Percentiles rank a stretch among this genome's conserved stretches.
Conservation (phyloP, 2,888 invertebrate species). For the Conchocele bisecta region DNA sequence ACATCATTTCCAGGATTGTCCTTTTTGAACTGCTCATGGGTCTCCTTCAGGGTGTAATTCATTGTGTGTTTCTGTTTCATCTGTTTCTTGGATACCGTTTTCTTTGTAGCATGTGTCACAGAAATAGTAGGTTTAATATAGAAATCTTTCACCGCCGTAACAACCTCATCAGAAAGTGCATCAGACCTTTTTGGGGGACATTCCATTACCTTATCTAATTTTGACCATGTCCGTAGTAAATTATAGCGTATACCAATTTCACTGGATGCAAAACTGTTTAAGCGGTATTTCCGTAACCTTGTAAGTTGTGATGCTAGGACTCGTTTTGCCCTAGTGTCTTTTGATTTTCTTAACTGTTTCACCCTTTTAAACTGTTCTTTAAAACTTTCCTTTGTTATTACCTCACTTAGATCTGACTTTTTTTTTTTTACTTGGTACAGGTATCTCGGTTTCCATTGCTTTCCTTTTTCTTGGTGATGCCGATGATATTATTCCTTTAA, state of each 20-base stretch:
- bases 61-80: conserved; percentile 23
- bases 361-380: not conserved
- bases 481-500: conserved; percentile 19
- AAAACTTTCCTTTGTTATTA: not conserved
- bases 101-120: conserved; percentile 8
- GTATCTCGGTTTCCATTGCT: conserved; percentile 6
- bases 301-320: conserved; percentile 4
- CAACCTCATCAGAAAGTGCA: conserved; percentile 5
- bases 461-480: conserved; percentile 20
- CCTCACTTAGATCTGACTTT: not conserved
- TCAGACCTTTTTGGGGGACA: conserved; percentile 3
- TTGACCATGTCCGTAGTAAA: conserved; percentile 8
- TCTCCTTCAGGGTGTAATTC: conserved; percentile 11
- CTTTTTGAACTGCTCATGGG: conserved; percentile 11
- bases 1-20: not conserved
- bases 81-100: conserved; percentile 6
- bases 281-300: conserved; percentile 17
- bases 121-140: conserved; percentile 12
- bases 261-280: not conserved
- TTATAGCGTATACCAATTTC: conserved; percentile 15
- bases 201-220: not conserved
- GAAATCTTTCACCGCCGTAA: conserved; percentile 8
- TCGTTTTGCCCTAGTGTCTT: conserved; percentile 3
- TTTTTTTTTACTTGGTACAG: conserved; percentile 7
- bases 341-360: not conserved